Conservation (phyloP, 2,113 vertebrate species). For the Psephotus haematonotus region DNA sequence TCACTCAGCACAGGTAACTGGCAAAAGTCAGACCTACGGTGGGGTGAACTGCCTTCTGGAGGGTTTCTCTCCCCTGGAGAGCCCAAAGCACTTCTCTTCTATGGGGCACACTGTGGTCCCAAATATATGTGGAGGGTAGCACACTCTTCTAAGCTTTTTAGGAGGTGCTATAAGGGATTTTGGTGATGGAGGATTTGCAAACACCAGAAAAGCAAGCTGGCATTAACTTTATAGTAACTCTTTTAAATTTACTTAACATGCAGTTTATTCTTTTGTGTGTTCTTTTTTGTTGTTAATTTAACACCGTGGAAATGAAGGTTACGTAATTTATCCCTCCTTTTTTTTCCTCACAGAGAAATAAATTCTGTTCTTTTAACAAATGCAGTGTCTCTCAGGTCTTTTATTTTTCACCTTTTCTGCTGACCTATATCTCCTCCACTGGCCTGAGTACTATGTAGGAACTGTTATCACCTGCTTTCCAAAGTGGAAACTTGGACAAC, state of each 20-base stretch:
- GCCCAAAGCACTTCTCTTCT: neutral
- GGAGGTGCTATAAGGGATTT: neutral
- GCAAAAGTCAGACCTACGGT: neutral
- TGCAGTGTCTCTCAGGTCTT: neutral
- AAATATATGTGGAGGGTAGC: neutral
- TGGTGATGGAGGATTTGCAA: neutral
- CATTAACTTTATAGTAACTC: constrained; percentile 15
- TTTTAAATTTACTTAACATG: constrained; percentile 31
- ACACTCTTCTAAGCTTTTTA: neutral
- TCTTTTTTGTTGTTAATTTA: constrained; percentile 38
- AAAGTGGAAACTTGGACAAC: neutral
- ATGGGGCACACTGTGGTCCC: rapidly evolving
- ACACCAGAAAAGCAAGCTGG: neutral
- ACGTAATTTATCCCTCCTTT: neutral
- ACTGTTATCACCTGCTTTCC: neutral
- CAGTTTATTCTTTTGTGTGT: constrained; percentile 29
- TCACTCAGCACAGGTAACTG: constrained; percentile 28
- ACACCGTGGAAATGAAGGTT: neutral
- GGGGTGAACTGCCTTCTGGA: neutral
- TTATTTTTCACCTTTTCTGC: neutral
- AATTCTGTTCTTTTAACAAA: neutral
- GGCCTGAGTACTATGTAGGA: neutral
- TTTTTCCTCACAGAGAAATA: neutral
- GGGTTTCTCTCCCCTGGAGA: neutral
- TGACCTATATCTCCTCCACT: neutral